Evolutionary conservation across 2,888 invertebrate genomes (phyloP), one percentile per base, ranked within the genome.

Genomic region (Pinctada fucata): DNA sequence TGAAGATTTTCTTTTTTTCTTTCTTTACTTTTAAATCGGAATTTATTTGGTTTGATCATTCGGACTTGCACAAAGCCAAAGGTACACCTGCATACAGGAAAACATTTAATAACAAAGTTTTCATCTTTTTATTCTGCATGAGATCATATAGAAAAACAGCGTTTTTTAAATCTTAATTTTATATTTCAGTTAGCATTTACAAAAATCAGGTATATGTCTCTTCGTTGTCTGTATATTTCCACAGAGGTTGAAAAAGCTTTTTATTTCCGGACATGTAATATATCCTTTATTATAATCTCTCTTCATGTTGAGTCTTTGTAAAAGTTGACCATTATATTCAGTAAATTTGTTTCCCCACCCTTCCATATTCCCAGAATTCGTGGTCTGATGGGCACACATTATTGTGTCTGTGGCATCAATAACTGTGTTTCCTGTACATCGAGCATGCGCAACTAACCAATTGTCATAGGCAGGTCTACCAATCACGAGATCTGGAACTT

Each of bases 391-490:
- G 48, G 78, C 74, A 45, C 76, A 76, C 16, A 81, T 45, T 16
- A 81, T 66, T 3, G 81, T 76, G 51, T 70, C 66, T 8, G 81
- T 70, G 3, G 71, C 76, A 72, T 81, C 81, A 48, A 81, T 16
- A 31, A 79, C 79, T 70, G 65, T 66, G 13, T 67, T n/a, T n/a
- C 75, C 70, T 1, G 73, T 49, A 51, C 73, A 66, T 47, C 79
- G 76, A 13, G 81, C 81, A 64, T 77, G 75, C 8, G 71, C 70
- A 45, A 81, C 79, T 31, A 81, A n/a, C 79, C 79, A 81, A 66
- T 81, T 81, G 50, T 81, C 81, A 64, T 81, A 81, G 2, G 81
- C 81, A n/a, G 74, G 74, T 63, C 81, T 63, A 31, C 81, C 81
- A 58, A 81, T 72, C 10, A 79, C 79, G 2, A 81, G 63, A 10